phyloP scores from a whole-genome alignment of 2,888 invertebrate species.

The Drosophila basisetae region DNA sequence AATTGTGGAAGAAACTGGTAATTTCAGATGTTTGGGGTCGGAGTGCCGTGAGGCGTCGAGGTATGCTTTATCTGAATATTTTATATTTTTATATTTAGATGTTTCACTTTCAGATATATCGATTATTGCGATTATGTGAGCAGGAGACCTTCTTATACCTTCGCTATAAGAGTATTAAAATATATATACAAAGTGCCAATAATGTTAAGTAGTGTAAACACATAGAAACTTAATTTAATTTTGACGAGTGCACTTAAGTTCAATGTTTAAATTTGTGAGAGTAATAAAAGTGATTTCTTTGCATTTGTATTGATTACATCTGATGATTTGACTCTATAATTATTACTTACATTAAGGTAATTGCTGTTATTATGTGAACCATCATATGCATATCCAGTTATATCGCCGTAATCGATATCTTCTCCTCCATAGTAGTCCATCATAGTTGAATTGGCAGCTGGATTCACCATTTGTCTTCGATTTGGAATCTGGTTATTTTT shows the following conservation, averaged over 20 bases:
- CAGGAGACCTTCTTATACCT: background rate
- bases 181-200: no score
- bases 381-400: conserved; percentile 85
- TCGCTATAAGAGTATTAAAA: background rate
- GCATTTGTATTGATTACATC: background rate
- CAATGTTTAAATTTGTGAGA: no score
- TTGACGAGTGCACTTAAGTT: no score
- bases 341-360: conserved; percentile 23
- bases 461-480: conserved; percentile 15
- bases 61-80: background rate
- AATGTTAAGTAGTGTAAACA: no score
- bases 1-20: background rate
- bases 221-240: no score
- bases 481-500: background rate
- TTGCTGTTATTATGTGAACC: conserved; percentile 21
- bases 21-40: background rate
- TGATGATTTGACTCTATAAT: background rate
- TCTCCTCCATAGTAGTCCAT: conserved; percentile 77
- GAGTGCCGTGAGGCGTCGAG: background rate
- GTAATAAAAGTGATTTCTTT: background rate
- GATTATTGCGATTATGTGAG: no score
- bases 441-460: background rate
- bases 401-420: conserved; percentile 88
- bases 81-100: background rate
- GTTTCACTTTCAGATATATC: background rate